Evolutionary conservation across 2,888 invertebrate species (phyloP), one percentile per base, ranked within the genome.

Genomic region (Steinernema scapterisci): DNA sequence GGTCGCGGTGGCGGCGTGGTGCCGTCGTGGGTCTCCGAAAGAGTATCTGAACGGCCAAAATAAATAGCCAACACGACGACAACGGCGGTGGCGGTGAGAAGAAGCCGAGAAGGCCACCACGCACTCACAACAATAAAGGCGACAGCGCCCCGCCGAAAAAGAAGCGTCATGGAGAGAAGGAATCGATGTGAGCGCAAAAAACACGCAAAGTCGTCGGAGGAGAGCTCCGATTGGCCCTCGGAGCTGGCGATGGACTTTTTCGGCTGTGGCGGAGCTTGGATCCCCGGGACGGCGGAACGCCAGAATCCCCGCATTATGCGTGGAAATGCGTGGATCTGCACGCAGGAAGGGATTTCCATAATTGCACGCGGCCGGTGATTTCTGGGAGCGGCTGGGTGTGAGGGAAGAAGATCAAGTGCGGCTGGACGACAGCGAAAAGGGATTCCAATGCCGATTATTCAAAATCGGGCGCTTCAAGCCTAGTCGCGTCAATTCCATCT

Each of bases 151-250:
- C 48, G 48, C 54, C 54, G 25, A 54, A 54, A 54, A 54, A 54
- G 54, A 54, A 54, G 54, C 54, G 54, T 23, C 54, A 54, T 54
- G 54, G 54, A 25, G 54, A 54, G 25, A 25, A 21, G 54, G 54
- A 54, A 54, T 54, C 54, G 54, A 54, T 54, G 54, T 54, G 54
- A 48, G 54, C 54, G 54, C 54, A 54, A 38, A 27, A 63, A 63
- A 63, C 63, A 31, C 63, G 31, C 63, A 31, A 63, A 25, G 48
- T 48, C 48, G 48, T 48, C 48, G 48, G 48, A 48, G 48, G 45
- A 38, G 38, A 48, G n/a, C 48, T 48, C 45, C 48, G 48, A 48
- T 48, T 48, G 48, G 48, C 48, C 48, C 48, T 48, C 48, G 19
- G 19, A 38, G 38, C 38, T 9, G 9, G 38, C 3, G 38, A 9